phyloP scores from a whole-genome alignment of 2,888 invertebrate genomes.

The Cybosia mesomella region DNA sequence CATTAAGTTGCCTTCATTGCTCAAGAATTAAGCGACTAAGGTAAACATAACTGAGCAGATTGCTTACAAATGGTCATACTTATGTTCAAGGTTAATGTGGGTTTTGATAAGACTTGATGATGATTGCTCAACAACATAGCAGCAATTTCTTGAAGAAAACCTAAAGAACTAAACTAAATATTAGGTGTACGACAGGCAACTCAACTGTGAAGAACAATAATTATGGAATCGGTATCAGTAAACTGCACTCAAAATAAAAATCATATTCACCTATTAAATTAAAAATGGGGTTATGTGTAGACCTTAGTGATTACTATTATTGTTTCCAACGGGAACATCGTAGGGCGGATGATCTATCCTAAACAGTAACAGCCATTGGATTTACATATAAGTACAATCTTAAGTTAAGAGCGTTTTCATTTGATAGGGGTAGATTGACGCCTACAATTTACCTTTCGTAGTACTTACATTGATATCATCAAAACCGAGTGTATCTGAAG shows the following conservation, averaged over 20 bases:
- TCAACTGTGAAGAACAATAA: neutral
- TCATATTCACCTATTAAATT: neutral
- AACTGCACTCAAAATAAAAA: too few relatives aligned
- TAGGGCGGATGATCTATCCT: too few relatives aligned
- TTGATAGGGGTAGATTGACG: too few relatives aligned
- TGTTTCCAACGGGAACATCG: too few relatives aligned
- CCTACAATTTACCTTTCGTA: too few relatives aligned
- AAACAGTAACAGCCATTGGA: too few relatives aligned
- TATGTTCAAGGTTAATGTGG: neutral
- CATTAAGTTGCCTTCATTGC: neutral
- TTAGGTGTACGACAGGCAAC: neutral
- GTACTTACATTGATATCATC: too few relatives aligned
- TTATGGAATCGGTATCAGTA: too few relatives aligned
- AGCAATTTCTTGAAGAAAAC: neutral
- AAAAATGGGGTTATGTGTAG: neutral
- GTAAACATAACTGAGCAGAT: neutral
- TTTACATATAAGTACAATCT: too few relatives aligned
- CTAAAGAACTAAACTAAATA: neutral
- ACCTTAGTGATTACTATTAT: too few relatives aligned
- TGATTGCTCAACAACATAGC: slow-evolving; percentile 11
- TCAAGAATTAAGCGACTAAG: neutral
- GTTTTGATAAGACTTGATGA: slow-evolving; percentile 6
- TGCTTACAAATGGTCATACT: neutral
- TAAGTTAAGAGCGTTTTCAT: too few relatives aligned
- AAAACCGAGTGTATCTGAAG: too few relatives aligned